Evolutionary conservation across 2,888 invertebrate species (phyloP).

Genomic region (Tholera decimalis): DNA sequence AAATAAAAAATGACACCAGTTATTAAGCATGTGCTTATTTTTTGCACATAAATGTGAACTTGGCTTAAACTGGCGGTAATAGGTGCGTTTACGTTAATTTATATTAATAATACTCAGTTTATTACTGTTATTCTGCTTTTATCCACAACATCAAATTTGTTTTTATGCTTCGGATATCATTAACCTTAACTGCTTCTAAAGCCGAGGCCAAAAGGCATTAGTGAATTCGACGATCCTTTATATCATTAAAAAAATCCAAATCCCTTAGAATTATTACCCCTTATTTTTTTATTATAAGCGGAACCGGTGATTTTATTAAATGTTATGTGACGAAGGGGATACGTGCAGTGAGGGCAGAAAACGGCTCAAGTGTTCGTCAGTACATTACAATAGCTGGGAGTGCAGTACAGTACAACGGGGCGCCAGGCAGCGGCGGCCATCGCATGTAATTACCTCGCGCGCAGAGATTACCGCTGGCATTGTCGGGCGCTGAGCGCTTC

Average conservation of each 20-base stretch:
- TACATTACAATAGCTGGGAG: conserved; percentile 46
- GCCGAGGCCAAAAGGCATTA: conserved; percentile 34
- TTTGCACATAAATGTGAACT: no score
- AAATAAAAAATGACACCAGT: no score
- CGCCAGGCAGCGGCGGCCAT: conserved; percentile 36
- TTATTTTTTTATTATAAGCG: conserved; percentile 62
- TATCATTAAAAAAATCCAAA: conserved; percentile 50
- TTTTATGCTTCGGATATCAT: neutral
- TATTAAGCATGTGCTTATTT: no score
- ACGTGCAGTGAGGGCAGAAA: conserved; percentile 50
- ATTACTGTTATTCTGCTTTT: neutral
- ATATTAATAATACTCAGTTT: neutral
- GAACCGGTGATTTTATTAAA: conserved; percentile 58
- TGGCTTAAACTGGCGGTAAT: no score
- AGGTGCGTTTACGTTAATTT: neutral
- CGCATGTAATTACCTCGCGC: conserved; percentile 70
- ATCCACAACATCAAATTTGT: neutral
- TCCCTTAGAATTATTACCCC: conserved; percentile 58
- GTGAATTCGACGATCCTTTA: conserved; percentile 40
- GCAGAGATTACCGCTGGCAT: conserved; percentile 61
- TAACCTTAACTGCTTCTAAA: conserved; percentile 29
- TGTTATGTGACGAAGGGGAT: conserved; percentile 55
- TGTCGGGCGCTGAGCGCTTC: conserved; percentile 66
- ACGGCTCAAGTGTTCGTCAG: conserved; percentile 50
- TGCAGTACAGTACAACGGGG: conserved; percentile 11